phyloP scores from a whole-genome alignment of 2,888 invertebrate species.

The Melitaea athalia region DNA sequence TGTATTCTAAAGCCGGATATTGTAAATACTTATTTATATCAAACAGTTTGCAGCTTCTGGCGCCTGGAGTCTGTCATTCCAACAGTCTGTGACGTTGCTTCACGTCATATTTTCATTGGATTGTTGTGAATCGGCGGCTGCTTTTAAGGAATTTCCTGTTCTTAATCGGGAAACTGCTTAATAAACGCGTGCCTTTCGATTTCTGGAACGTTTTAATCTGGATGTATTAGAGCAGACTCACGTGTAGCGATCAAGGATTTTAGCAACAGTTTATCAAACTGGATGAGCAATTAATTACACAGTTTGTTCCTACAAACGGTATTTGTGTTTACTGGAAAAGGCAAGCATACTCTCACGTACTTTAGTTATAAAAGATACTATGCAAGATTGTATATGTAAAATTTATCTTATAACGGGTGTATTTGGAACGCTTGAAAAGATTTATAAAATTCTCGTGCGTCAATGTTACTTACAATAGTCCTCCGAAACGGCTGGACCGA shows the following conservation, averaged over 20 bases:
- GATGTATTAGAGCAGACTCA: constrained; percentile 51
- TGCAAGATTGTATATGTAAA: neutral
- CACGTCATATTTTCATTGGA: constrained; percentile 67
- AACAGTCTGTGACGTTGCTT: constrained; percentile 53
- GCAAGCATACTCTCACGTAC: neutral
- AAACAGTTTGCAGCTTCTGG: constrained; percentile 52
- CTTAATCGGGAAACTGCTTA: constrained; percentile 65
- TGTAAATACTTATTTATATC: no score
- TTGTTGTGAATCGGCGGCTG: constrained; percentile 65
- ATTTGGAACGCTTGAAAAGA: no score
- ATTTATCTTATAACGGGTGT: no score
- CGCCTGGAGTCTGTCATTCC: constrained; percentile 41
- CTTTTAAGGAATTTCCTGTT: constrained; percentile 77
- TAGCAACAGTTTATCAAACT: constrained; percentile 10
- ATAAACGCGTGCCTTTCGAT: constrained; percentile 53
- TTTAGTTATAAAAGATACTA: neutral
- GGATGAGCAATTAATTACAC: constrained; percentile 10
- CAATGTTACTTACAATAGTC: no score
- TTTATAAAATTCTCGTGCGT: no score
- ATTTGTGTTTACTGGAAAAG: neutral
- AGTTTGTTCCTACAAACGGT: constrained; percentile 4
- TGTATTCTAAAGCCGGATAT: neutral
- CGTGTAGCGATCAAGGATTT: constrained; percentile 42
- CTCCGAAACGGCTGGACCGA: no score
- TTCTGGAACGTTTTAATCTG: constrained; percentile 58